Evolutionary conservation across 1,140 invertebrate species (phyloP).

Genomic region (Triops cancriformis): DNA sequence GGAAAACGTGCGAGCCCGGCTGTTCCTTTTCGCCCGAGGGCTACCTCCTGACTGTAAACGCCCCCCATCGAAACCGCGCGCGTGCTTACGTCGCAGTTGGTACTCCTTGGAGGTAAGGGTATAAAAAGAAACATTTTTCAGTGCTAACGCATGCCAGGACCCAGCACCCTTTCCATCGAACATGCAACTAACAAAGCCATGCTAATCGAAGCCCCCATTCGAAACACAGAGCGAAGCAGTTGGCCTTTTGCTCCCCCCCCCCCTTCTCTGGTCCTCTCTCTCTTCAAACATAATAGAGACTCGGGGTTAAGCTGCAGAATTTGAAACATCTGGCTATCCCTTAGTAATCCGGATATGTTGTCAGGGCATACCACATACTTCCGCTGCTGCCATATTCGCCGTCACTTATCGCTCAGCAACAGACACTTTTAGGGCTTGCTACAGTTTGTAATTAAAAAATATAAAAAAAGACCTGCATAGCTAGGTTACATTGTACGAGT

Average conservation of each 20-base stretch:
- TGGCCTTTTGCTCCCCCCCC: neutral
- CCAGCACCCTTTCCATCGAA: neutral
- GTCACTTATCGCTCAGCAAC: neutral
- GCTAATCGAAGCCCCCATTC: neutral
- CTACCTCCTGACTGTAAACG: neutral
- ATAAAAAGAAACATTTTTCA: neutral
- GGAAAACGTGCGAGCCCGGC: neutral
- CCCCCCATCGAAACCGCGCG: neutral
- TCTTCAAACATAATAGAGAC: neutral
- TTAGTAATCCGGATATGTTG: neutral
- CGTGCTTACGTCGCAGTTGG: neutral
- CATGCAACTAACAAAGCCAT: slow-evolving; percentile 6
- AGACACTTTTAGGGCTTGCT: neutral
- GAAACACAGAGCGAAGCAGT: neutral
- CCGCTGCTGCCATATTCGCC: neutral
- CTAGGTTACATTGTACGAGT: neutral
- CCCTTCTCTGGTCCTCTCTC: neutral
- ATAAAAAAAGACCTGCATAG: neutral
- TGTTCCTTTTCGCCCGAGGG: neutral
- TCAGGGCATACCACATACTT: neutral
- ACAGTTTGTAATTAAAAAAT: neutral
- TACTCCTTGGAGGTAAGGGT: neutral
- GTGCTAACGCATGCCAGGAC: neutral
- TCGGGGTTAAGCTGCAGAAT: neutral
- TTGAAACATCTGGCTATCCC: neutral